Evolutionary conservation across 2,888 invertebrate genomes (phyloP), one percentile per base, ranked within the genome.

Genomic region (Cantharis lateralis): DNA sequence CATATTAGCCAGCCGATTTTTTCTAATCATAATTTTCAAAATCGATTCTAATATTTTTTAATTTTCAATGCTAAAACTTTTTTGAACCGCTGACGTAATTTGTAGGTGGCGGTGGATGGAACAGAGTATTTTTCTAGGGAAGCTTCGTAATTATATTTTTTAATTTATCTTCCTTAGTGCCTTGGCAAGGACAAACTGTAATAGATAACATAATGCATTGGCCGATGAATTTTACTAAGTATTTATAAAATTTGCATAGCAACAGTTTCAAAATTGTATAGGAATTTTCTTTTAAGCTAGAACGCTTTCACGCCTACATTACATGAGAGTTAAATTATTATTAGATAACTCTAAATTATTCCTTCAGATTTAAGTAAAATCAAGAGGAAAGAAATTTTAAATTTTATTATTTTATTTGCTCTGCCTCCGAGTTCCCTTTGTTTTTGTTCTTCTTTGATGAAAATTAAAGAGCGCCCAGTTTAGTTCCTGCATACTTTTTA

Each of bases 111-210:
- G 72, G 77, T 78, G 78, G 75, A 79, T 77, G 80, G 85, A 85
- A 88, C 88, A 82, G 82, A 87, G 84, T 83, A 82, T 84, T 83
- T 82, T 83, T 90, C 90, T 90, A 91, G 91, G 91, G 91, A 90
- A 90, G 90, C 90, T 90, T 90, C 90, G 91, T 91, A 92, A 92
- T 91, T 91, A 91, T 91, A 91, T 91, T 91, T 92, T 92, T 91
- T 91, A 91, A 92, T 92, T 92, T 91, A 92, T 92, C 91, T 91
- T 91, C 91, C 91, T 91, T 91, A 91, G 90, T 90, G 90, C 83
- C 84, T 82, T 81, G 81, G 78, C 83, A 86, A 86, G 84, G 84
- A 85, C 84, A 84, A 82, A 80, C 79, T 82, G 83, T 85, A 85
- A 85, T 84, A 85, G 85, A 85, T 86, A 86, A 84, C 85, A 81